Conservation (phyloP, 1,140 invertebrate species). For the Aculops lycopersici region DNA sequence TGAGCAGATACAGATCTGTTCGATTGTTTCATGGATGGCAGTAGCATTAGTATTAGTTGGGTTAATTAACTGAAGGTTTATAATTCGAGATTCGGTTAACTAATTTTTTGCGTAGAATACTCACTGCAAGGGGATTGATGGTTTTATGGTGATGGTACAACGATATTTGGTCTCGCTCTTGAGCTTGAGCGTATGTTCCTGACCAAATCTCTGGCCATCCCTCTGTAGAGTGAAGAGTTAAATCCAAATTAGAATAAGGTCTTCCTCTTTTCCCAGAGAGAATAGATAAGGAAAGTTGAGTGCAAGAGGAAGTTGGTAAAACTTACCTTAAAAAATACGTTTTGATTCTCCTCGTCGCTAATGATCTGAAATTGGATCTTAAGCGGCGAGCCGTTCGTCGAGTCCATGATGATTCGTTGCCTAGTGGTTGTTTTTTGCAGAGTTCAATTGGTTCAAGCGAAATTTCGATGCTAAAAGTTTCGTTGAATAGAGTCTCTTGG, state of each 20-base stretch:
- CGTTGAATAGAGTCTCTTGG: no score
- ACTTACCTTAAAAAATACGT: not conserved
- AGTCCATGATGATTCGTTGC: no score
- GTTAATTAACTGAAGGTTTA: not conserved
- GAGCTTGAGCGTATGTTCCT: constrained; percentile 10
- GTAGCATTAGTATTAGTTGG: not conserved
- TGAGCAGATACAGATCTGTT: constrained; percentile 6
- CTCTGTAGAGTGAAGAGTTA: constrained; percentile 5
- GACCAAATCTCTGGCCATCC: constrained; percentile 10
- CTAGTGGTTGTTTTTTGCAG: no score
- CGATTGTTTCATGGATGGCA: not conserved
- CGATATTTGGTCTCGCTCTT: constrained; percentile 9
- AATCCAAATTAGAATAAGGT: not conserved
- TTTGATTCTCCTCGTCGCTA: not conserved
- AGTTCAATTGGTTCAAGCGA: no score
- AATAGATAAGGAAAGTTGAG: not conserved
- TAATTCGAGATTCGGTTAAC: not conserved
- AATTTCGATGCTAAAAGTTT: no score
- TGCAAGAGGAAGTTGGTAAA: not conserved
- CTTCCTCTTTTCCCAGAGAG: not conserved
- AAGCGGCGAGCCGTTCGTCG: no score
- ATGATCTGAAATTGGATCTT: not conserved
- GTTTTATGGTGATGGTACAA: constrained; percentile 7
- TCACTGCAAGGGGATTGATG: constrained; percentile 8
- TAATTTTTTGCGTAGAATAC: constrained; percentile 1